These are phyloP conservation scores for Rhabditoides inermis DNA, from an alignment of 2,888 invertebrate genomes.

Conservation along the genomic window DNA sequence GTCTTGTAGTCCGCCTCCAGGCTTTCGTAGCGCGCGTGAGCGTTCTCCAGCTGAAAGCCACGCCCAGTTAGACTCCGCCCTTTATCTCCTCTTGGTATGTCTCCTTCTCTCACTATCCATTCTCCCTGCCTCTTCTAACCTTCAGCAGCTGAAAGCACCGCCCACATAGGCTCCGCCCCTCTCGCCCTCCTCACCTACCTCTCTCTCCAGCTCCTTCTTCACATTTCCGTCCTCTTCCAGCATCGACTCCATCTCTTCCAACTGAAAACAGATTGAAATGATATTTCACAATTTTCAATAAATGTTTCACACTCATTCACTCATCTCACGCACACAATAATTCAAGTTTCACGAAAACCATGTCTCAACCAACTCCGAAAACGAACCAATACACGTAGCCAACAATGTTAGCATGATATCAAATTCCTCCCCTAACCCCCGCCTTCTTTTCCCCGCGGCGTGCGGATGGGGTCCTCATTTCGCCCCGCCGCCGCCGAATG, in stretches of 20 bases:
- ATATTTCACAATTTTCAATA: not conserved
- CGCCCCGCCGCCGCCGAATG: too few species aligned
- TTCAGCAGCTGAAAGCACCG: not conserved
- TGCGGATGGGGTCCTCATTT: too few species aligned
- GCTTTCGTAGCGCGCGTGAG: too few species aligned
- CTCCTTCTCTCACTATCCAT: too few species aligned
- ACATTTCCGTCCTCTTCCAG: not conserved
- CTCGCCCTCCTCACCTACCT: not conserved
- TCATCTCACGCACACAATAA: not conserved
- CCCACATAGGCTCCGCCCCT: not conserved
- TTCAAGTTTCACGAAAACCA: not conserved
- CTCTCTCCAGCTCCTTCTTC: not conserved
- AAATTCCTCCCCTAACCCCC: not conserved
- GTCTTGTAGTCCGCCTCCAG: too few species aligned
- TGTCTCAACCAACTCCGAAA: too few species aligned
- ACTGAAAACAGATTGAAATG: not conserved
- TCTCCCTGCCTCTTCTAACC: slow-evolving; percentile 1
- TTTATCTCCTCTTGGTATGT: too few species aligned
- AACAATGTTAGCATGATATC: not conserved
- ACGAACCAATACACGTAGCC: not conserved
- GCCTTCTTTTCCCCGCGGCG: too few species aligned
- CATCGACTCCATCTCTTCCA: not conserved
- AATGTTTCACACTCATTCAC: not conserved
- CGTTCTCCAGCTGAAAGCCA: too few species aligned
- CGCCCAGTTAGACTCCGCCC: too few species aligned